These are phyloP conservation scores for fruit fly (Drosophila melanogaster) DNA, from an alignment of 1,140 invertebrate species.

Conservation along the genomic window DNA sequence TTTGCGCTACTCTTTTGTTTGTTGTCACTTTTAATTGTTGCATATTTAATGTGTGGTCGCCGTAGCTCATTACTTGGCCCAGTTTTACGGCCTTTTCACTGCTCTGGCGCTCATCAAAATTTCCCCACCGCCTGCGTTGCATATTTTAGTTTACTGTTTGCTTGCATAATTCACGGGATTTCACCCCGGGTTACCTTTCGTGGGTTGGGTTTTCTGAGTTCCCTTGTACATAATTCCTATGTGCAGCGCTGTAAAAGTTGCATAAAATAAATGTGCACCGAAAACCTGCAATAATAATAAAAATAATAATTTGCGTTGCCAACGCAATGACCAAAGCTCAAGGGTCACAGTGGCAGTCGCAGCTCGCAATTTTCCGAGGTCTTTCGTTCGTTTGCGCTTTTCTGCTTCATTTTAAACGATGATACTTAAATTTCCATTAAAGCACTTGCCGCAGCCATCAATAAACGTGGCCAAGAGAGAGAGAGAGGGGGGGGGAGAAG, in stretches of 20 bases:
- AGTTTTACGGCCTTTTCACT: constrained; percentile 73
- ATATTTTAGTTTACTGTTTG: constrained; percentile 73
- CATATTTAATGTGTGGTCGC: constrained; percentile 67
- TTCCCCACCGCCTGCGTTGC: constrained; percentile 53
- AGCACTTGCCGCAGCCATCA: constrained; percentile 78
- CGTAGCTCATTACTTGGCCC: constrained; percentile 55
- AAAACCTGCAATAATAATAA: constrained; percentile 67
- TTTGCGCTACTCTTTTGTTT: constrained; percentile 53
- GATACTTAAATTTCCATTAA: constrained; percentile 84
- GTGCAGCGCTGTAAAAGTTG: constrained; percentile 66
- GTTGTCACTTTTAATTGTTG: constrained; percentile 78
- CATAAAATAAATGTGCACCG: constrained; percentile 75
- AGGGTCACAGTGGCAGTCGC: constrained; percentile 52
- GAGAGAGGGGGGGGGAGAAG: background rate
- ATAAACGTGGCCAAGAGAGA: constrained; percentile 53
- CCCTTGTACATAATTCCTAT: constrained; percentile 64
- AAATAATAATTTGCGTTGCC: constrained; percentile 73
- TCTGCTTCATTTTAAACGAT: constrained; percentile 80
- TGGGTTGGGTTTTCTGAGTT: background rate
- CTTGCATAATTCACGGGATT: constrained; percentile 39
- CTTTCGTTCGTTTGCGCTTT: constrained; percentile 58
- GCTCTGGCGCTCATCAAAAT: constrained; percentile 48
- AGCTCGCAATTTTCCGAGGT: constrained; percentile 12
- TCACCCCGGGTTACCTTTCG: background rate
- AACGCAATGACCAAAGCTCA: constrained; percentile 60